Percentiles rank a stretch among this genome's conserved stretches.
phyloP scores from a whole-genome alignment of 2,113 vertebrate genomes.

The Hemichromis elongatus region DNA sequence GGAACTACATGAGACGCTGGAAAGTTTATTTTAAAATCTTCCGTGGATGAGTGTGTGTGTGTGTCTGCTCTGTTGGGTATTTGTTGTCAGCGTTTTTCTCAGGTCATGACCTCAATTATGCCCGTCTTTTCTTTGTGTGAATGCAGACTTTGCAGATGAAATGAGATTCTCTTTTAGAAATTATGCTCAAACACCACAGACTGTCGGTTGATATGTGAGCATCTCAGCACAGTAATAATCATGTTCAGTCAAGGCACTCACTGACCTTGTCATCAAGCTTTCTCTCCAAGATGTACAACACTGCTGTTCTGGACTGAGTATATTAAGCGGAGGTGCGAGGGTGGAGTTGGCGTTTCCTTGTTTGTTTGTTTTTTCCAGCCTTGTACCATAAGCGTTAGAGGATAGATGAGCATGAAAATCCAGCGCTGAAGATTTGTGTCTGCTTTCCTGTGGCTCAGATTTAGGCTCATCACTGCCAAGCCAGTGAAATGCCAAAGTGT shows the following conservation, averaged over 20 bases:
- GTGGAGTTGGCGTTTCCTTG: neutral
- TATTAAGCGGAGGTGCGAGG: neutral
- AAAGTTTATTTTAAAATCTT: neutral
- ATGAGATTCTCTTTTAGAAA: neutral
- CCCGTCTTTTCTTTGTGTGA: neutral
- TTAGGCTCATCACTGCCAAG: constrained; percentile 32
- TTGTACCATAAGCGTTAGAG: neutral
- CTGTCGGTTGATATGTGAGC: neutral
- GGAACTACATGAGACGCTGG: neutral
- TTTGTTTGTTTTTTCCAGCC: neutral
- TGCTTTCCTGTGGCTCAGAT: constrained; percentile 17
- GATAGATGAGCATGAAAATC: neutral
- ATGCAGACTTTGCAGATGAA: constrained; percentile 1
- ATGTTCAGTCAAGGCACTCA: neutral
- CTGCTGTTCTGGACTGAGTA: neutral
- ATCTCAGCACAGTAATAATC: neutral
- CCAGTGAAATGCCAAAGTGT: constrained; percentile 23
- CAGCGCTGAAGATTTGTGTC: neutral
- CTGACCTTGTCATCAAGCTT: neutral
- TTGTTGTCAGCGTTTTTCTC: constrained; percentile 25
- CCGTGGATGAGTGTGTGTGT: neutral
- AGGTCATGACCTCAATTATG: constrained; percentile 30
- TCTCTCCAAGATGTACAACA: neutral
- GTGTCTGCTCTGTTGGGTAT: neutral
- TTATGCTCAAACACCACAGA: neutral